These are phyloP conservation scores for Cephus sareptanus DNA, from an alignment of 2,888 invertebrate species.

Conservation along the genomic window DNA sequence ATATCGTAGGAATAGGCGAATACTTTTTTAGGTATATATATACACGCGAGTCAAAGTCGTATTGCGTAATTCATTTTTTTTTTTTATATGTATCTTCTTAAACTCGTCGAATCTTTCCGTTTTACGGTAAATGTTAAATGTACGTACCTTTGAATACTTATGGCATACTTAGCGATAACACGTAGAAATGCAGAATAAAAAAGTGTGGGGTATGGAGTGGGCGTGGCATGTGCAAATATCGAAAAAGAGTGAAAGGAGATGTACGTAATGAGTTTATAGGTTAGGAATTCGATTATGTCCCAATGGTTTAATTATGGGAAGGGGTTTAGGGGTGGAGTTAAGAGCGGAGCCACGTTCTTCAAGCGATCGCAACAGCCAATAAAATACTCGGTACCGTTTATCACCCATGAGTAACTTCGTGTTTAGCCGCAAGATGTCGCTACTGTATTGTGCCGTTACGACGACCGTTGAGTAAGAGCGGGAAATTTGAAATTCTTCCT, in stretches of 20 bases:
- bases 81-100: too few species aligned
- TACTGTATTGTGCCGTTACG: too few species aligned
- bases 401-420: too few species aligned
- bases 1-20: constrained; percentile 41
- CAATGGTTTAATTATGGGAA: too few species aligned
- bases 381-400: too few species aligned
- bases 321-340: constrained; percentile 26
- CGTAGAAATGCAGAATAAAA: constrained; percentile 60
- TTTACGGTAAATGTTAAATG: constrained; percentile 23
- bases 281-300: too few species aligned
- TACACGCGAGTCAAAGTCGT: constrained; percentile 53
- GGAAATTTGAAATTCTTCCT: too few species aligned
- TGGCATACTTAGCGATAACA: constrained; percentile 51
- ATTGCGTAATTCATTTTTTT: not conserved
- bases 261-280: too few species aligned
- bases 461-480: too few species aligned
- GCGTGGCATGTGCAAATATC: too few species aligned
- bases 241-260: too few species aligned
- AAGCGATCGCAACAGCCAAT: constrained; percentile 8
- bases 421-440: too few species aligned
- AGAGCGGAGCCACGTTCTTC: constrained; percentile 37
- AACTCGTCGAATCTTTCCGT: constrained; percentile 10
- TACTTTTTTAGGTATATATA: constrained; percentile 45
- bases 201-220: constrained; percentile 27
- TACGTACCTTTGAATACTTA: constrained; percentile 17